Evolutionary conservation across 2,888 invertebrate genomes (phyloP), one percentile per base, ranked within the genome.

Genomic region (Eristalis tenax): DNA sequence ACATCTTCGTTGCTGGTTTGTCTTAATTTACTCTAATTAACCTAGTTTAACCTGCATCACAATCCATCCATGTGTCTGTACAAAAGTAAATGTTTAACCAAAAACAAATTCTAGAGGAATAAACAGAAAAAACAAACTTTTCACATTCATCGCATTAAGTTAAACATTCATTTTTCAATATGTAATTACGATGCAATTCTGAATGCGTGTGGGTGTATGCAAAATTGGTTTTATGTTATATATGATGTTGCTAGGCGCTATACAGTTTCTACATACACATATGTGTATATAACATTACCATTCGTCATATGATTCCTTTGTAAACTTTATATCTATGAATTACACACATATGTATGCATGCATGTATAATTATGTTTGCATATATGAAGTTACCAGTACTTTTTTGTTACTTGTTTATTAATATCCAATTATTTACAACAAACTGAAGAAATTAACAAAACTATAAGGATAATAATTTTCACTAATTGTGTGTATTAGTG

Each of bases 181-280:
- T 59, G 26, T 23, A 50, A 13, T 26, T 23, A 59, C 26, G 59
- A 65, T 11, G 18, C 13, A 8, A 18, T n/a, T 65, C 13, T 38
- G n/a, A 38, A 22, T 38, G n/a, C 35, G 35, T 69, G 50, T n/a
- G 1, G 26, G 50, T 10, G 4, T 64, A 18, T 77, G 63, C 69
- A 66, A 61, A 40, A 15, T 70, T 61, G 70, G 28, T 64, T 61
- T 61, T 40, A 18, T 61, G 56, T 43, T n/a, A 77, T 61, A 66
- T 76, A 68, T 68, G 81, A 85, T 85, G 63, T 77, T 73, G 76
- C 68, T 85, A 68, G 66, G 64, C 77, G 76, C 73, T 82, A 84
- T 84, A 84, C 61, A 74, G 23, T 63, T 76, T 66, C 63, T 66
- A 35, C 65, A n/a, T 74, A 56, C n/a, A 57, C 43, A 59, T 65